A percentile compares a stretch with the other conserved stretches of the same genome.
Evolutionary conservation across 2,888 invertebrate genomes (phyloP).

Genomic region (Melanotus villosus): DNA sequence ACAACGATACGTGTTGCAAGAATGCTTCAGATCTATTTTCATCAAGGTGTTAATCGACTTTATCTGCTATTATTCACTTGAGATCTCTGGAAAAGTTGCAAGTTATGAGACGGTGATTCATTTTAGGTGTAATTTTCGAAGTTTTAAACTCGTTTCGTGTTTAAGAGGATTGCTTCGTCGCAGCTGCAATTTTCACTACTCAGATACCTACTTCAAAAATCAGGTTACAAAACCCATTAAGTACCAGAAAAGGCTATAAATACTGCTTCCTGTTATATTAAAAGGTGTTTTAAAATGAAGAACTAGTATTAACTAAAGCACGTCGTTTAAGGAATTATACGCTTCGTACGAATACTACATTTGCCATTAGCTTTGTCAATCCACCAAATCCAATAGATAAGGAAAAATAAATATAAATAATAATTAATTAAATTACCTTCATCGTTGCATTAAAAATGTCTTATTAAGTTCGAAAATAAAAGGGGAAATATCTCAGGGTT

Average conservation of each 20-base stretch:
- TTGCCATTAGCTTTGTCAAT: too few species aligned
- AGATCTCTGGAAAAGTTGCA: constrained; percentile 26
- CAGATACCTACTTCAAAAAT: constrained; percentile 35
- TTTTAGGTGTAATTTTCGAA: constrained; percentile 37
- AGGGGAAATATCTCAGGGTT: too few species aligned
- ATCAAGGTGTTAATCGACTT: constrained; percentile 42
- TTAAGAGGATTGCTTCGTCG: constrained; percentile 32
- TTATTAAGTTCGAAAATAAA: too few species aligned
- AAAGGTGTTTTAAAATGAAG: not conserved
- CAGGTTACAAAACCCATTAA: constrained; percentile 31
- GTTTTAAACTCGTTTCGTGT: constrained; percentile 38
- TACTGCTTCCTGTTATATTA: constrained; percentile 2
- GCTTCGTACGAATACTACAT: too few species aligned
- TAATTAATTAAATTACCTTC: too few species aligned
- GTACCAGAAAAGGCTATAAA: constrained; percentile 19
- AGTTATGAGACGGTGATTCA: constrained; percentile 32
- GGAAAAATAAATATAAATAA: too few species aligned
- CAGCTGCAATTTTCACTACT: constrained; percentile 30
- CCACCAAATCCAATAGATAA: too few species aligned
- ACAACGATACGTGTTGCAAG: constrained; percentile 11
- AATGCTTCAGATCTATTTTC: constrained; percentile 40
- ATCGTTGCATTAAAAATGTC: too few species aligned
- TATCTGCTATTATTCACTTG: constrained; percentile 35
- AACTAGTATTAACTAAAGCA: too few species aligned
- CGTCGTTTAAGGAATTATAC: too few species aligned